A percentile compares a stretch with the other conserved stretches of the same genome.
phyloP scores from a whole-genome alignment of 2,113 vertebrate genomes.

The Ellobius talpinus region DNA sequence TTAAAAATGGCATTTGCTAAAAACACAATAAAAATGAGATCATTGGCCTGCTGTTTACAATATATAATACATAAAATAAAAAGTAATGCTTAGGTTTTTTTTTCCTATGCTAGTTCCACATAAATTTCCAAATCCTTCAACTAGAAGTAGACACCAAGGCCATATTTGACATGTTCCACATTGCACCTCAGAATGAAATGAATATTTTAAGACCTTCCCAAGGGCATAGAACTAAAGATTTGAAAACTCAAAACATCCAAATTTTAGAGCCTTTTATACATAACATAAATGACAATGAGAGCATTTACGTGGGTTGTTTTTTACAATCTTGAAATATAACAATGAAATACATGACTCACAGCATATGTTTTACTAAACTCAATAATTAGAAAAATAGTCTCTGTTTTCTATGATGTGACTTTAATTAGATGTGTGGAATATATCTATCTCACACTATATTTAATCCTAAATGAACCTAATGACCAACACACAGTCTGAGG shows the following conservation, averaged over 20 bases:
- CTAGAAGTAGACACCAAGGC: not conserved
- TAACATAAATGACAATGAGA: not conserved
- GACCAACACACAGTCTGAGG: not conserved
- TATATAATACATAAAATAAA: not conserved
- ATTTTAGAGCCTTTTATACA: not conserved
- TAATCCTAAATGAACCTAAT: slow-evolving; percentile 4
- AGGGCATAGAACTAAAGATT: not conserved
- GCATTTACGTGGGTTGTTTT: not conserved
- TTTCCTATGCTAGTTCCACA: not conserved
- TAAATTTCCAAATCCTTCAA: not conserved
- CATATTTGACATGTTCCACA: not conserved
- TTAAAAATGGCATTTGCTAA: not conserved
- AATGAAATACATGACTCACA: not conserved
- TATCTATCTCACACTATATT: not conserved
- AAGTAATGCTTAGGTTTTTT: not conserved
- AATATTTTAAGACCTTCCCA: not conserved
- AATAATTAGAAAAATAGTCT: not conserved
- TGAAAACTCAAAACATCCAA: slow-evolving; percentile 13
- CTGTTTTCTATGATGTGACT: not conserved
- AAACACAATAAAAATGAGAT: not conserved
- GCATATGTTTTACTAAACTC: not conserved
- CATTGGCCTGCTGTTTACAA: not conserved
- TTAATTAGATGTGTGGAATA: slow-evolving; percentile 19
- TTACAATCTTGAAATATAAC: slow-evolving; percentile 33
- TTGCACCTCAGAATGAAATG: not conserved